Evolutionary conservation across 2,888 invertebrate species (phyloP).

Genomic region (Lycophotia porphyrea): DNA sequence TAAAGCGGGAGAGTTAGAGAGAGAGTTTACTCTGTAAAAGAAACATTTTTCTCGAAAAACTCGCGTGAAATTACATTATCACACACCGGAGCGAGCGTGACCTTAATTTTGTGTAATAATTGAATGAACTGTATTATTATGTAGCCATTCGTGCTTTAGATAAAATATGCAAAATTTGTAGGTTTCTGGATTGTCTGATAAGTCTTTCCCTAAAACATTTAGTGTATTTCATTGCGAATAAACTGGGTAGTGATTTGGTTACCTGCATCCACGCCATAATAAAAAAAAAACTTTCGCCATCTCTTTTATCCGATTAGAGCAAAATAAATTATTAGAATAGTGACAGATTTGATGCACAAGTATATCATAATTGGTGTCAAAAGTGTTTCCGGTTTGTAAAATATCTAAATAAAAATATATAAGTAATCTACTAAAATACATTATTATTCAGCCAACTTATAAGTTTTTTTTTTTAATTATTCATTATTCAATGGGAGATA

Average conservation of each 20-base stretch:
- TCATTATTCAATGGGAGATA: too few relatives aligned
- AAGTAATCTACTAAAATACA: too few relatives aligned
- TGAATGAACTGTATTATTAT: slow-evolving; percentile 31
- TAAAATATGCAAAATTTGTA: slow-evolving; percentile 5
- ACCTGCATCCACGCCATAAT: background rate
- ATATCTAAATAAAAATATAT: too few relatives aligned
- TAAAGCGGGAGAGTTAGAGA: background rate
- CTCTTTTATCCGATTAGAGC: background rate
- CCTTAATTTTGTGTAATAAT: slow-evolving; percentile 42
- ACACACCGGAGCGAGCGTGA: slow-evolving; percentile 18
- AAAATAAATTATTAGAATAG: too few relatives aligned
- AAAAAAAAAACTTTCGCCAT: background rate
- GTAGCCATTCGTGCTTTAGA: slow-evolving; percentile 12
- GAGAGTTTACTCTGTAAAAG: slow-evolving; percentile 2
- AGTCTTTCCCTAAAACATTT: background rate
- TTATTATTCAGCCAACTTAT: too few relatives aligned
- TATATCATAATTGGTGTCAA: too few relatives aligned
- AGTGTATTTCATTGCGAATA: background rate
- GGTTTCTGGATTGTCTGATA: background rate
- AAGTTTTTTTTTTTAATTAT: too few relatives aligned
- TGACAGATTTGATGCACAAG: too few relatives aligned
- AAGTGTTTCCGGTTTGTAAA: too few relatives aligned
- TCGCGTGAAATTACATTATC: slow-evolving; percentile 34
- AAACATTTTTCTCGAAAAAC: slow-evolving; percentile 37
- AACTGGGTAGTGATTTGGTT: background rate